A percentile compares a stretch with the other conserved stretches of the same genome.
phyloP scores from a whole-genome alignment of 2,888 invertebrate genomes.

The Chrysodeixis includens region DNA sequence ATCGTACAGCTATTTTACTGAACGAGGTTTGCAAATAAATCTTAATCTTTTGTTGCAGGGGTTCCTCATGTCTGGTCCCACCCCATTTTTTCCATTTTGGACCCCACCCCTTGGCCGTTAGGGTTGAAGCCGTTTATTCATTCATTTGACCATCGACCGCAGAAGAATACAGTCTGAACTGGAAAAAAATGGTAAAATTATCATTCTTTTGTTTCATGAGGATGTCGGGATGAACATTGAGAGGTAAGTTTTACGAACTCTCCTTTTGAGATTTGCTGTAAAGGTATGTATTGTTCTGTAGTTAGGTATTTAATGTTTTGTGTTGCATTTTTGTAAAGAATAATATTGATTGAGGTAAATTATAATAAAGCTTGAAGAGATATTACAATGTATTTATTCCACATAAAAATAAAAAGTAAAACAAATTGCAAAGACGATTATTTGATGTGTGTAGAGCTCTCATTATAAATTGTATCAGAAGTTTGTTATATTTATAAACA shows the following conservation, averaged over 20 bases:
- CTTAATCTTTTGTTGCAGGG: constrained; percentile 85
- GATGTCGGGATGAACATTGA: constrained; percentile 51
- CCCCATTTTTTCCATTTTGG: constrained; percentile 74
- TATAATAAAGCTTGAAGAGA: too few relatives aligned
- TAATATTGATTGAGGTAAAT: too few relatives aligned
- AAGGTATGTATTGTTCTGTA: constrained; percentile 23
- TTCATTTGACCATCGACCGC: constrained; percentile 70
- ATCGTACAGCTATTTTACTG: constrained; percentile 72
- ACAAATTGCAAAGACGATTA: too few relatives aligned
- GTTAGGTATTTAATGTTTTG: background rate
- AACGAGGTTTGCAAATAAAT: constrained; percentile 80
- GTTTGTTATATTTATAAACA: too few relatives aligned
- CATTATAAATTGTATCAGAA: too few relatives aligned
- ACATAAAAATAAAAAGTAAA: too few relatives aligned
- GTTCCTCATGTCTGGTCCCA: constrained; percentile 70
- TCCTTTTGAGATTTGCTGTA: constrained; percentile 17
- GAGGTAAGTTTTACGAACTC: constrained; percentile 39
- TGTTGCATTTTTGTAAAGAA: background rate
- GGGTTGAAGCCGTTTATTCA: constrained; percentile 59
- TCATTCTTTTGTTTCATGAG: constrained; percentile 61
- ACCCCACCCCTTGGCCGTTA: constrained; percentile 71
- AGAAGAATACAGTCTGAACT: constrained; percentile 55
- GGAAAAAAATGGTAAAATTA: constrained; percentile 54
- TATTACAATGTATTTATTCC: too few relatives aligned
- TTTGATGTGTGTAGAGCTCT: too few relatives aligned